These are phyloP conservation scores for Drosophila meridiana DNA, from an alignment of 2,888 invertebrate genomes.

Conservation along the genomic window DNA sequence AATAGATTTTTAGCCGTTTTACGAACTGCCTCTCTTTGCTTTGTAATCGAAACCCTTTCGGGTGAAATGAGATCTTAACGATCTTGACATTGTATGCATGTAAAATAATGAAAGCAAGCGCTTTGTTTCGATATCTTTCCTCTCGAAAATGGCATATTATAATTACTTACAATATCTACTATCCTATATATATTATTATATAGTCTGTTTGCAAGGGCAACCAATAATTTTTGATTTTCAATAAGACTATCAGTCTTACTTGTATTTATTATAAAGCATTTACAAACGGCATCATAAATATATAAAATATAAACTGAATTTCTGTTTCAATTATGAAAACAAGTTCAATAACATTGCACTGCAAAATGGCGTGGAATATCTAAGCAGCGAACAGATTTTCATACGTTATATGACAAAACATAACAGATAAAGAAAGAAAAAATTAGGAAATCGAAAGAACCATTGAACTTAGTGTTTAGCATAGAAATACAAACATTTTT, in stretches of 20 bases:
- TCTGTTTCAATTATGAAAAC: slow-evolving; percentile 26
- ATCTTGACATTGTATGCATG: too few relatives aligned
- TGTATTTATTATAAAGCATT: slow-evolving; percentile 32
- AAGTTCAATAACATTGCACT: slow-evolving; percentile 59
- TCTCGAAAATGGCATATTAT: too few relatives aligned
- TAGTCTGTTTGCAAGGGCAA: slow-evolving; percentile 1
- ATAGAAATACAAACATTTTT: slow-evolving; percentile 15
- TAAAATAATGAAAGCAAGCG: too few relatives aligned
- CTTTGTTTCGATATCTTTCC: too few relatives aligned
- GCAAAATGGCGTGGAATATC: slow-evolving; percentile 48
- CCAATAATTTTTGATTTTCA: slow-evolving; percentile 25
- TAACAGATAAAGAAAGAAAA: not conserved
- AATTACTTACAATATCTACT: too few relatives aligned
- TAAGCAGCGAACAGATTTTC: slow-evolving; percentile 58
- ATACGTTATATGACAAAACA: slow-evolving; percentile 45
- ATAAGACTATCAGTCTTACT: not conserved
- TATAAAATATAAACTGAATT: slow-evolving; percentile 34
- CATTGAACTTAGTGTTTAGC: slow-evolving; percentile 53
- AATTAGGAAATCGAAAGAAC: not conserved
- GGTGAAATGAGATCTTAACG: too few relatives aligned
- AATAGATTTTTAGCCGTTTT: too few relatives aligned
- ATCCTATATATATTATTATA: too few relatives aligned
- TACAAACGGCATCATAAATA: slow-evolving; percentile 62
- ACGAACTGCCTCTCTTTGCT: too few relatives aligned
- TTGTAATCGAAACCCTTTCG: too few relatives aligned